Evolutionary conservation across 2,113 vertebrate genomes (phyloP), one percentile per base, ranked within the genome.

Genomic region (Murina feae): DNA sequence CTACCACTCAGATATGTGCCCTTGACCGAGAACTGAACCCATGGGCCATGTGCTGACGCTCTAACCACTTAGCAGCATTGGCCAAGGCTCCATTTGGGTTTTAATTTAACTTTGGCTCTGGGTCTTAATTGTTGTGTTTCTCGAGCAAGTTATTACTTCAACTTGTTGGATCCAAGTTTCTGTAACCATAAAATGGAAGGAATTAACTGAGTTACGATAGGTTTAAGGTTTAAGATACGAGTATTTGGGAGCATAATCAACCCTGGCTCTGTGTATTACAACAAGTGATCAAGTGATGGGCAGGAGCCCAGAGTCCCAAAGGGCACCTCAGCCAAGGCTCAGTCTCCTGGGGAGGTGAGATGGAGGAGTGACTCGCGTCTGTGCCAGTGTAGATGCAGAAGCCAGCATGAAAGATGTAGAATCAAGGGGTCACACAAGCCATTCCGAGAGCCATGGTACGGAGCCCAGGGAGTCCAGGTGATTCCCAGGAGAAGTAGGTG

Each of bases 391-490:
- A 32, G 20, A 28, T 5, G 32, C 37, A 69, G 10, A 32, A 35
- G 42, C 6, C 1, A 16, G 12, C 39, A 30, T 5, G 55, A 69
- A 74, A 37, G 60, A 7, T 0, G 1, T 0, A 47, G 37, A 49
- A 13, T 3, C 6, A 9, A 58, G 44, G 51, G 3, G 10, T 2
- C 12, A 65, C 44, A 23, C 44, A 78, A 25, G 39, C 69, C 23
- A 8, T 2, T 17, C 58, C 9, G 1, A 9, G n/a, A 69, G 66
- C n/a, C 10, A 37, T 21, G 44, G 35, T 42, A 1, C 1, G 6
- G 47, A 35, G 25, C 65, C 49, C 0, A 23, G 21, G 30, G 25
- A 4, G 39, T 6, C 2, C 11, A 51, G 76, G 16, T 3, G 25
- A 47, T 21, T 35, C 44, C 53, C 32, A 21, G 35, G 9, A 35